Evolutionary conservation across 1,140 invertebrate species (phyloP), one percentile per base, ranked within the genome.

Genomic region (Homarus americanus): DNA sequence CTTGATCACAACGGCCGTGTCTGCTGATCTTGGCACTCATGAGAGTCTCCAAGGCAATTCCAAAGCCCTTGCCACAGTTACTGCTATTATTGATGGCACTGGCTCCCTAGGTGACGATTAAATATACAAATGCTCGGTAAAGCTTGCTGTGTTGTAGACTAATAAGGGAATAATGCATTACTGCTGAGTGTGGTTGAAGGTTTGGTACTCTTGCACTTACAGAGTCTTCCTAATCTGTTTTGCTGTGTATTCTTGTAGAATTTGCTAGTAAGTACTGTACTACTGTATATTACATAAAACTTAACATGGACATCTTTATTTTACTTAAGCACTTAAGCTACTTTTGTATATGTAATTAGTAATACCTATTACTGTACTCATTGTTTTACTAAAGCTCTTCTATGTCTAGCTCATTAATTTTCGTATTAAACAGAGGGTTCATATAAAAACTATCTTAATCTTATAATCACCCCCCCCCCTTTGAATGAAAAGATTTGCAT

Each of bases 81-180:
- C 98, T 20, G 97, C 98, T 15, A 99, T 99, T 93, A 99, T 99
- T 84, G 98, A 99, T 95, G 98, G 98, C 53, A 99, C 98, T 20
- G 92, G 92, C 32, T 93, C 92, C 40, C 83, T 93, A 82, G 92
- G 92, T 92, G n/a, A 91, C n/a, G n/a, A n/a, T n/a, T 58, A 66
- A 32, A 1, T 17, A 66, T 41, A 3, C 24, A 15, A 10, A n/a
- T 63, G 75, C 73, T 41, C 58, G 2, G 2, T 1, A 53, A 10
- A 17, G 34, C 17, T 41, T 75, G 84, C 41, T 32, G 10, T 85
- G 28, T 38, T 87, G n/a, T n/a, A 73, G 7, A 41, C 12, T 7
- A 80, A 10, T 49, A 82, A 34, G 7, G 15, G 28, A 24, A 10
- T 49, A 53, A 4, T 15, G 72, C 12, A 17, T 75, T 17, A n/a